These are phyloP conservation scores for Lasius platythorax DNA, from an alignment of 2,888 invertebrate genomes.

Conservation along the genomic window DNA sequence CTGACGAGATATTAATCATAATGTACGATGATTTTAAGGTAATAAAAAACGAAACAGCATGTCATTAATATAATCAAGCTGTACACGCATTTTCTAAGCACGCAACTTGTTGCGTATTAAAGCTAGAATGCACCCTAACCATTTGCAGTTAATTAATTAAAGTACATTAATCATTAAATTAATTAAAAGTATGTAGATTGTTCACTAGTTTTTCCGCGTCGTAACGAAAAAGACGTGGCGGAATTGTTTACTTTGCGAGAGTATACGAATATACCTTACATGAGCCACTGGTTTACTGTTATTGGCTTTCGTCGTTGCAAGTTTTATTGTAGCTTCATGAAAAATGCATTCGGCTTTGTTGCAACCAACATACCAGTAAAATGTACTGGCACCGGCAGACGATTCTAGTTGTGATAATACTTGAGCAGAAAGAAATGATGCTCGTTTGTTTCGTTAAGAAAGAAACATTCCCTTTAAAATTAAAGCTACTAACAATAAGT, in stretches of 20 bases:
- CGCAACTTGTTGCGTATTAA: slow-evolving; percentile 31
- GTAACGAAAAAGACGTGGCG: neutral
- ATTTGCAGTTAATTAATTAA: slow-evolving; percentile 5
- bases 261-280: slow-evolving; percentile 25
- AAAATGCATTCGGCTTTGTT: slow-evolving; percentile 61
- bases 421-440: slow-evolving; percentile 20
- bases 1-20: neutral
- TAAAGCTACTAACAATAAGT: neutral
- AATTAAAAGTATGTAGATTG: neutral
- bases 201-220: neutral
- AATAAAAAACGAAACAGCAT: slow-evolving; percentile 19
- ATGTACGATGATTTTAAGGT: slow-evolving; percentile 23
- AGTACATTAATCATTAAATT: slow-evolving; percentile 24
- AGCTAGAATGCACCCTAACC: neutral
- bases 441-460: slow-evolving; percentile 12
- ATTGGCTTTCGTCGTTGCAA: slow-evolving; percentile 48
- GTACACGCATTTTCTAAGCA: neutral
- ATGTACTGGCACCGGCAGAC: slow-evolving; percentile 40
- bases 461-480: neutral
- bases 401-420: slow-evolving; percentile 46
- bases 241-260: neutral
- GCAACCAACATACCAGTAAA: slow-evolving; percentile 51
- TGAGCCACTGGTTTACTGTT: slow-evolving; percentile 29
- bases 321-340: slow-evolving; percentile 58
- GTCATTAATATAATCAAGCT: neutral